Base-by-base conservation (phyloP, 2,888 invertebrate genomes). In the Tenthredo scrophulariae region DNA sequence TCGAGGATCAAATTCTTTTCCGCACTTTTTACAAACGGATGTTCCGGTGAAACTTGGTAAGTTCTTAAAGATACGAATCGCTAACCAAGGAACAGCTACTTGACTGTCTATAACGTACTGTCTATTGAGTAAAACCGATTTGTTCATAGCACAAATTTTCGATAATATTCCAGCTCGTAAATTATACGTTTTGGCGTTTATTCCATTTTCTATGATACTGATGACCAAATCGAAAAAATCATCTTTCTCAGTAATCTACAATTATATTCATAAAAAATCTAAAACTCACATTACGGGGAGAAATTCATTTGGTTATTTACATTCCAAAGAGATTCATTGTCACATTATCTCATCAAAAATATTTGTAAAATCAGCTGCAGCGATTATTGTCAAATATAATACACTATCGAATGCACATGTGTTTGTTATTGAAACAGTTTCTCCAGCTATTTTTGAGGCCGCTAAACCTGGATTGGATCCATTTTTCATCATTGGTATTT, bases 311-410 rank as follows among this genome's bases (percentile, higher is more conserved):
- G 0, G 67, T 67, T 67, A 67, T 67, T 67, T 67, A 67, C 15
- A 67, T 67, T 67, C 33, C 33, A 1, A 67, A 67, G 33, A 18
- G 67, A 67, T 67, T 13, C 3, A 67, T 67, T 15, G 33, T 3
- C 67, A 67, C 29, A 67, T 29, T 67, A 67, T 33, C 67, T 67
- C 15, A 67, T 67, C 33, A 33, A 67, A 67, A 67, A 67, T 15
- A 67, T 67, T 67, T 33, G 67, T 33, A 67, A 67, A 67, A 67
- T 67, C 67, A 33, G 67, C 67, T 67, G 67, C 67, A 67, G 67
- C 67, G 67, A 67, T 67, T 33, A 67, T 15, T 67, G 67, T 67
- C 33, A 67, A 67, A 67, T 67, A 67, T 67, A 67, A 67, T 29
- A 67, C 33, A 3, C 67, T 67, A 33, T 67, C 67, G 67, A 67